Percentiles rank a stretch among this genome's conserved stretches.
Conservation (phyloP, 2,113 vertebrate genomes). For the Pelecanoides urinatrix region DNA sequence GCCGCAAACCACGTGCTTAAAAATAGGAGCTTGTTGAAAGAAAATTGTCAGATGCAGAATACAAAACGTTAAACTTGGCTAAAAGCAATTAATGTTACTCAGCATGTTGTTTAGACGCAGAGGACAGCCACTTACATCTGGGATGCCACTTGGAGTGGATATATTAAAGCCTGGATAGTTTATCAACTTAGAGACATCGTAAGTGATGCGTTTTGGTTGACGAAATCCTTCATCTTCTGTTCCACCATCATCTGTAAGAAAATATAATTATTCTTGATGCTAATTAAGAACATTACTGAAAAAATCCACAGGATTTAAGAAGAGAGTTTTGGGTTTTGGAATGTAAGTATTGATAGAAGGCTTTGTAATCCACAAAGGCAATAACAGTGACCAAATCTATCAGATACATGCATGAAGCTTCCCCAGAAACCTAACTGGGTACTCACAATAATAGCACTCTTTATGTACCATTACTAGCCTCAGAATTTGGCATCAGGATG, state of each 20-base stretch:
- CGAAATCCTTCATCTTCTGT: slow-evolving; percentile 57
- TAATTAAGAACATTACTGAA: background rate
- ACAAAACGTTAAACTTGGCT: background rate
- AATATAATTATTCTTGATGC: background rate
- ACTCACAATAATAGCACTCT: background rate
- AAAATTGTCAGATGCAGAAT: background rate
- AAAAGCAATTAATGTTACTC: background rate
- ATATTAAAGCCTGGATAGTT: slow-evolving; percentile 97
- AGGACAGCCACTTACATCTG: slow-evolving; percentile 83
- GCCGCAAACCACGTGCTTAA: background rate
- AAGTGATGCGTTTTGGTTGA: slow-evolving; percentile 73
- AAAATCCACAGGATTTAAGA: background rate
- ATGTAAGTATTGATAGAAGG: rapidly evolving
- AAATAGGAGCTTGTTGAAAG: background rate
- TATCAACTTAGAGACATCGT: slow-evolving; percentile 90
- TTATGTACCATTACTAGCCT: background rate
- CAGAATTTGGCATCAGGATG: background rate
- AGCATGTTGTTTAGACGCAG: background rate
- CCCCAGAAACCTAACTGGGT: background rate
- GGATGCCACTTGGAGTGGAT: slow-evolving; percentile 77
- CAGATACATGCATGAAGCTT: background rate
- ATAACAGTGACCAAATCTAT: background rate
- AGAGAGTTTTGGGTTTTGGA: background rate
- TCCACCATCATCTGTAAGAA: slow-evolving; percentile 67
- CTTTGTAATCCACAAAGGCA: background rate